These are phyloP conservation scores for Cyrtorhinus lividipennis DNA, from an alignment of 1,140 invertebrate species.

Conservation along the genomic window DNA sequence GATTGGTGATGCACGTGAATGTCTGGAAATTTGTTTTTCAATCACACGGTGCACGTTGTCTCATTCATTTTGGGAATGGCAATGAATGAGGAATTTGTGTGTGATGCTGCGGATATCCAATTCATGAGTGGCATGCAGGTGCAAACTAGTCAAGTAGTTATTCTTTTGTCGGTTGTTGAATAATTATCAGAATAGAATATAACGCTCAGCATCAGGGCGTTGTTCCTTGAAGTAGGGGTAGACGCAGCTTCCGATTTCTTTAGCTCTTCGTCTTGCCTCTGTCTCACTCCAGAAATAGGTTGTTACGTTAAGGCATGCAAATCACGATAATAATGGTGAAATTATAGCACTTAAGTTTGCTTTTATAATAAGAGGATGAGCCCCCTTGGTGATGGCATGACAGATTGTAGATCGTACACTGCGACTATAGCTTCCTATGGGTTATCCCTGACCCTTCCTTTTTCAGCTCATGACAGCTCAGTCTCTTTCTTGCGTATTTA, in stretches of 20 bases:
- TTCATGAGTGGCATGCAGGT: conserved; percentile 23
- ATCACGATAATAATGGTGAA: background rate
- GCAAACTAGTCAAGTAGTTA: conserved; percentile 26
- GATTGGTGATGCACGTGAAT: conserved; percentile 28
- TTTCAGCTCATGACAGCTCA: background rate
- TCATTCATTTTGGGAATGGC: conserved; percentile 32
- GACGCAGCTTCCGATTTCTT: background rate
- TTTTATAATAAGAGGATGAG: background rate
- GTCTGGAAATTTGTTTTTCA: conserved; percentile 26
- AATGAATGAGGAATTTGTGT: conserved; percentile 32
- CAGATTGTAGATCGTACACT: background rate
- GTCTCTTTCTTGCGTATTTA: background rate
- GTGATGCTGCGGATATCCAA: conserved; percentile 27
- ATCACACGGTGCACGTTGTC: conserved; percentile 30
- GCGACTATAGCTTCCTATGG: background rate
- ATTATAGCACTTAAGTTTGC: background rate
- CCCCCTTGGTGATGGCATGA: background rate
- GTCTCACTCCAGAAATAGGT: background rate
- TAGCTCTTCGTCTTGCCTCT: background rate
- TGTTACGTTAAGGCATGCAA: background rate
- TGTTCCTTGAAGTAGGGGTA: background rate
- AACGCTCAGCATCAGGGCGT: background rate
- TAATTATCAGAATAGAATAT: conserved; percentile 16
- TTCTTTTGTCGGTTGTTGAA: conserved; percentile 13
- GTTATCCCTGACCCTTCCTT: background rate